These are phyloP conservation scores for Ptilonorhynchus violaceus DNA, from an alignment of 2,113 vertebrate genomes.

Conservation along the genomic window DNA sequence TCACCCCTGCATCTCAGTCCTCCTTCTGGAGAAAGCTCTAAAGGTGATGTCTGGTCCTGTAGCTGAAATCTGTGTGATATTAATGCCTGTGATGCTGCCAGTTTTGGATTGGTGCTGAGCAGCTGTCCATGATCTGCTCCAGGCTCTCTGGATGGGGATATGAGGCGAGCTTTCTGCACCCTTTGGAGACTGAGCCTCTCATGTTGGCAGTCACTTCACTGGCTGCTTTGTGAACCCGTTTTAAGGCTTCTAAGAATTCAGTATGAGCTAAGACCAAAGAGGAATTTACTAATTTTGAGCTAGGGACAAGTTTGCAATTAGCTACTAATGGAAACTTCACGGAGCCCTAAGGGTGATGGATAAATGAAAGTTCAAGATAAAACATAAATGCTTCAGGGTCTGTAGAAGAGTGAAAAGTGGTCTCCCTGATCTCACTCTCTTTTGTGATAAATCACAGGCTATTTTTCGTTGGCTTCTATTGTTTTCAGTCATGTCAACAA, in stretches of 20 bases:
- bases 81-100: not conserved
- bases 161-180: not conserved
- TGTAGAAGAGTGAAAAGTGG: not conserved
- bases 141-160: not conserved
- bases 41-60: not conserved
- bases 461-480: not conserved
- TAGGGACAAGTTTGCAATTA: not conserved
- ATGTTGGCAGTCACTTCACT: not conserved
- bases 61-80: not conserved
- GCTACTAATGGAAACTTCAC: not conserved
- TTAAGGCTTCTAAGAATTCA: not conserved
- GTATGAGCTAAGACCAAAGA: not conserved
- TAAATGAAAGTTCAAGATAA: not conserved
- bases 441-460: not conserved
- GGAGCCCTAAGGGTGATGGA: not conserved
- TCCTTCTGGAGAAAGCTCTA: not conserved
- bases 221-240: not conserved
- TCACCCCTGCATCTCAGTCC: not conserved
- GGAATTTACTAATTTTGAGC: not conserved
- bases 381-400: not conserved
- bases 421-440: not conserved
- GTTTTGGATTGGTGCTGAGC: not conserved
- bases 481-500: conserved; percentile 15
- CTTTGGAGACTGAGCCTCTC: not conserved
- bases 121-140: not conserved